Conservation (phyloP, 2,888 invertebrate species). For the Heliconius ethilla region DNA sequence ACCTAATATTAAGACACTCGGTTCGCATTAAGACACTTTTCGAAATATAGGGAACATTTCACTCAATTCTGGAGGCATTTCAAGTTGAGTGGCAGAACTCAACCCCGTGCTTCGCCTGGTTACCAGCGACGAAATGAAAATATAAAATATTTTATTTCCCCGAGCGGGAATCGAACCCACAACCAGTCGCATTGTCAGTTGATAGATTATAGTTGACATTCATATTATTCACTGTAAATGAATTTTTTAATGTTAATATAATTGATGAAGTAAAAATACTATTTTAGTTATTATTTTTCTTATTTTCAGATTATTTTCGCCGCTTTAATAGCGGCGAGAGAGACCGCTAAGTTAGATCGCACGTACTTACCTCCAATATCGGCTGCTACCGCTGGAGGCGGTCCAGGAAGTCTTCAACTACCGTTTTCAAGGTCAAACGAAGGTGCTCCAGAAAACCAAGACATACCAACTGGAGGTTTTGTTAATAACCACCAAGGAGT, state of each 20-base stretch:
- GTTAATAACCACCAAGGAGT: slow-evolving; percentile 71
- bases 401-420: slow-evolving; percentile 57
- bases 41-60: too few species aligned
- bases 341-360: slow-evolving; percentile 68
- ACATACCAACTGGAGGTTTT: slow-evolving; percentile 63
- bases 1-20: neutral
- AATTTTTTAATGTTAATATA: neutral
- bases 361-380: slow-evolving; percentile 67
- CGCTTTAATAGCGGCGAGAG: slow-evolving; percentile 68
- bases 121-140: neutral
- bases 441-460: slow-evolving; percentile 46
- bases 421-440: slow-evolving; percentile 49
- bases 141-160: neutral
- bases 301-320: slow-evolving; percentile 62
- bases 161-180: neutral
- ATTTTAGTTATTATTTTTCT: neutral
- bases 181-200: neutral
- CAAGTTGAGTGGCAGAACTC: neutral
- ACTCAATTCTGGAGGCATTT: too few species aligned
- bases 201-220: too few species aligned
- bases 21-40: too few species aligned
- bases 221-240: neutral
- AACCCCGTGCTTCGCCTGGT: neutral
- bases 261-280: neutral
- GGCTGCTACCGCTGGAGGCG: slow-evolving; percentile 67